These are phyloP conservation scores for Diarsia brunnea DNA, from an alignment of 2,888 invertebrate genomes.

Conservation along the genomic window DNA sequence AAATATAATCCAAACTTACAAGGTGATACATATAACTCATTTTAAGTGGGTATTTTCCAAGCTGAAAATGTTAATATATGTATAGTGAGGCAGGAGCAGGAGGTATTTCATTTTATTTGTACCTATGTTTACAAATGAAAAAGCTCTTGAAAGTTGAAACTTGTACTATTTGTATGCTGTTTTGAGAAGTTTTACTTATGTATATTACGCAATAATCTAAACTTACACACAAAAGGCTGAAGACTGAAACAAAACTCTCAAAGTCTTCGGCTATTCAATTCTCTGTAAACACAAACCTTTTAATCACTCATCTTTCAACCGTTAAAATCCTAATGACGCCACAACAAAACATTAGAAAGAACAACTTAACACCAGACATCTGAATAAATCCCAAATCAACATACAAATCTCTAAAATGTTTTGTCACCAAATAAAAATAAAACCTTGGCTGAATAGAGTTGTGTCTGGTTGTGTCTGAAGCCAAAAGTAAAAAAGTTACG, in stretches of 20 bases:
- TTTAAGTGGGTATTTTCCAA: not conserved
- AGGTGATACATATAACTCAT: not conserved
- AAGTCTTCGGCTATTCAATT: slow-evolving; percentile 9
- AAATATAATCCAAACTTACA: not conserved
- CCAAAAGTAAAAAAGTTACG: slow-evolving; percentile 77
- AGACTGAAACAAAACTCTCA: slow-evolving; percentile 2
- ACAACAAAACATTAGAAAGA: slow-evolving; percentile 56
- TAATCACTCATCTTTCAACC: slow-evolving; percentile 51
- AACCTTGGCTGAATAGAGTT: slow-evolving; percentile 77
- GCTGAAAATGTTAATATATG: too few relatives aligned
- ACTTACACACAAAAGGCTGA: not conserved
- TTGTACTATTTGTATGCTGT: not conserved
- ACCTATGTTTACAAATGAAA: not conserved
- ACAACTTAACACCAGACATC: slow-evolving; percentile 67
- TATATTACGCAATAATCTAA: not conserved
- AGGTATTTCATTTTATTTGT: not conserved
- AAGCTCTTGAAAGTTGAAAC: not conserved
- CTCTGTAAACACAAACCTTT: slow-evolving; percentile 35
- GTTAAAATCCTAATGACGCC: slow-evolving; percentile 62
- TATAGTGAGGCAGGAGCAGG: not conserved
- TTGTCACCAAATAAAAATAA: slow-evolving; percentile 82
- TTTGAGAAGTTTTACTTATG: not conserved
- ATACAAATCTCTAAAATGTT: slow-evolving; percentile 73
- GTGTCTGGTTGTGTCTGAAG: slow-evolving; percentile 74
- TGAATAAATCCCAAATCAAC: slow-evolving; percentile 75